phyloP scores from a whole-genome alignment of 2,113 vertebrate genomes.

The Hippolais icterina region DNA sequence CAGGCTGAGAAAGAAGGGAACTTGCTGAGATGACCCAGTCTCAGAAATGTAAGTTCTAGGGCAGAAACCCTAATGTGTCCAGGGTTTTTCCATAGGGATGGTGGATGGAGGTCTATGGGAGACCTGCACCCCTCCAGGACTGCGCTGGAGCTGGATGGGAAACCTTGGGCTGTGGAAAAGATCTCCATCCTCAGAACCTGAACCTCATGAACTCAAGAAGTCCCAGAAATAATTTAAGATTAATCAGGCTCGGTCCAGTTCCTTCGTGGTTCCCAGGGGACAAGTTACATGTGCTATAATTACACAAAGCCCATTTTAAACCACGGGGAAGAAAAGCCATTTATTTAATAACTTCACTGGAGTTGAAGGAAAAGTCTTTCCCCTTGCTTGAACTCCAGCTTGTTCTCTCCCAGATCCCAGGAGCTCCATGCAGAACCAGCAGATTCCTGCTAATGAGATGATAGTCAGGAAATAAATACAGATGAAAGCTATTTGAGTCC shows the following conservation, averaged over 20 bases:
- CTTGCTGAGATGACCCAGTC: neutral
- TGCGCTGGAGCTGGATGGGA: neutral
- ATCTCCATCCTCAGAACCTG: neutral
- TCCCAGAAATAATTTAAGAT: neutral
- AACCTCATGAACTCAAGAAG: neutral
- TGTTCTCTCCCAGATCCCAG: neutral
- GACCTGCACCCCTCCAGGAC: neutral
- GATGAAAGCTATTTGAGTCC: neutral
- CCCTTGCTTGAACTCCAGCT: neutral
- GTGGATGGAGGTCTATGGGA: neutral
- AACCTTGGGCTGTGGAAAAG: neutral
- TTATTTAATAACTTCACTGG: neutral
- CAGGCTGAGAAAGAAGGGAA: neutral
- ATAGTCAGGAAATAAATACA: neutral
- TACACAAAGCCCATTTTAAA: neutral
- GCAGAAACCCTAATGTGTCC: neutral
- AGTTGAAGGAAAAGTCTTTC: neutral
- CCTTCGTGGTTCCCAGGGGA: neutral
- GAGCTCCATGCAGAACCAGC: neutral
- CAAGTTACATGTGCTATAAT: neutral
- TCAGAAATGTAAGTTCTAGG: neutral
- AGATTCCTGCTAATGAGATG: neutral
- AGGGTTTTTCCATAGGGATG: neutral
- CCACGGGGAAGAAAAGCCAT: fast-evolving
- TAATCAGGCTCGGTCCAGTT: neutral